A percentile compares a stretch with the other conserved stretches of the same genome.
These are phyloP conservation scores for Anguilla pacifica DNA, from an alignment of 2,797 vertebrate species.

Conservation along the genomic window DNA sequence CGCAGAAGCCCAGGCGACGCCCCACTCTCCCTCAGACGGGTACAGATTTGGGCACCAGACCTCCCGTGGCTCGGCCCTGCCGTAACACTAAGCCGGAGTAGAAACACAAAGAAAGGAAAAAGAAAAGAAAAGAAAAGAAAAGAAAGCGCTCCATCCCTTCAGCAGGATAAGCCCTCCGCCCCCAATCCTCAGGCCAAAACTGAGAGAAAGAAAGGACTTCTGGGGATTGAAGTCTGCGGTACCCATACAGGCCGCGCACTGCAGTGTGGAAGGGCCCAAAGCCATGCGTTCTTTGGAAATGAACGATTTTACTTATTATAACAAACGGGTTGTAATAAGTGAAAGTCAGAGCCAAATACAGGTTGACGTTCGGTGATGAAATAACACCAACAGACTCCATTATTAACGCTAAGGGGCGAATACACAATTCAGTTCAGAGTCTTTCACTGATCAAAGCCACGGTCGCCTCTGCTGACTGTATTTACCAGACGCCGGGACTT, in stretches of 20 bases:
- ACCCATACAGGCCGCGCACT: neutral
- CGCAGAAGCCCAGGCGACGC: neutral
- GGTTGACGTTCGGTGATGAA: neutral
- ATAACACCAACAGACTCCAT: slow-evolving; percentile 20
- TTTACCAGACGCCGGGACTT: slow-evolving; percentile 6
- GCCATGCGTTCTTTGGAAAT: neutral
- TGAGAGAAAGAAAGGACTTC: neutral
- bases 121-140: too few species aligned
- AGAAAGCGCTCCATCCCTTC: neutral
- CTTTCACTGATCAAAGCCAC: slow-evolving; percentile 1
- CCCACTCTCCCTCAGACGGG: neutral
- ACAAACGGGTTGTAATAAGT: neutral
- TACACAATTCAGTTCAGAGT: slow-evolving; percentile 42
- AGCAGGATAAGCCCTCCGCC: neutral
- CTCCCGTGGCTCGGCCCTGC: neutral
- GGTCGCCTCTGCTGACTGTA: slow-evolving; percentile 1
- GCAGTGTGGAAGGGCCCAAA: too few species aligned
- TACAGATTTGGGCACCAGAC: neutral
- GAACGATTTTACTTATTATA: neutral
- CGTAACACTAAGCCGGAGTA: neutral
- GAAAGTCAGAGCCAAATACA: neutral
- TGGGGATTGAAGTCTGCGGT: neutral
- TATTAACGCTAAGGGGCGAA: slow-evolving; percentile 39
- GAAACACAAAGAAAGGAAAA: neutral
- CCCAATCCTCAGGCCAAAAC: neutral